A percentile compares a stretch with the other conserved stretches of the same genome.
phyloP scores from a whole-genome alignment of 2,113 vertebrate species.

The Apteryx mantelli region DNA sequence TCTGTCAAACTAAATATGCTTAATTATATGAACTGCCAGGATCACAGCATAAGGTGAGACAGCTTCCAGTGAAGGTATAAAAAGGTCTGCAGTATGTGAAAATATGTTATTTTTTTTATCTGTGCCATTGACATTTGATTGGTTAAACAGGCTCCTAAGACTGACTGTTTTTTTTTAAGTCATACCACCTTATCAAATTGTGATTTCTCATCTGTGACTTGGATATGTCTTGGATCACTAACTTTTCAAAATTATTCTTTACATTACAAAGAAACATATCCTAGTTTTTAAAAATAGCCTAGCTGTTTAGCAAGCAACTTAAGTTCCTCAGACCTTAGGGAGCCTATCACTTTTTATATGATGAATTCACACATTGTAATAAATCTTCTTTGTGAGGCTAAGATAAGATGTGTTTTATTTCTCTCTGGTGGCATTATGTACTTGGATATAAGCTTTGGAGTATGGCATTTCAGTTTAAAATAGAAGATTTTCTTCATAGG shows the following conservation, averaged over 20 bases:
- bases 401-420: not conserved
- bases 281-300: not conserved
- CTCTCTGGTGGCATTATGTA: not conserved
- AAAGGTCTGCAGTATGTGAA: not conserved
- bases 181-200: not conserved
- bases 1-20: not conserved
- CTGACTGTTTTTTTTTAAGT: not conserved
- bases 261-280: not conserved
- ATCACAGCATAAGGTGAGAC: not conserved
- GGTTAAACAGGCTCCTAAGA: not conserved
- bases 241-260: not conserved
- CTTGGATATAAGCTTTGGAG: not conserved
- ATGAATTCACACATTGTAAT: not conserved
- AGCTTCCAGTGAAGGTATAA: not conserved
- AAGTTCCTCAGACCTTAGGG: not conserved
- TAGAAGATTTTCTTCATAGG: not conserved
- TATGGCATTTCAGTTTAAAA: not conserved
- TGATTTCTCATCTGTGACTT: not conserved
- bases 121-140: not conserved
- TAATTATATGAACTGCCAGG: not conserved
- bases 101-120: not conserved
- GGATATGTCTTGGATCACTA: not conserved
- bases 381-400: not conserved
- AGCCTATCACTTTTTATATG: not conserved
- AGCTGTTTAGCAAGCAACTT: not conserved